phyloP scores from a whole-genome alignment of 2,797 vertebrate genomes.

The Rhyacichthys aspro region DNA sequence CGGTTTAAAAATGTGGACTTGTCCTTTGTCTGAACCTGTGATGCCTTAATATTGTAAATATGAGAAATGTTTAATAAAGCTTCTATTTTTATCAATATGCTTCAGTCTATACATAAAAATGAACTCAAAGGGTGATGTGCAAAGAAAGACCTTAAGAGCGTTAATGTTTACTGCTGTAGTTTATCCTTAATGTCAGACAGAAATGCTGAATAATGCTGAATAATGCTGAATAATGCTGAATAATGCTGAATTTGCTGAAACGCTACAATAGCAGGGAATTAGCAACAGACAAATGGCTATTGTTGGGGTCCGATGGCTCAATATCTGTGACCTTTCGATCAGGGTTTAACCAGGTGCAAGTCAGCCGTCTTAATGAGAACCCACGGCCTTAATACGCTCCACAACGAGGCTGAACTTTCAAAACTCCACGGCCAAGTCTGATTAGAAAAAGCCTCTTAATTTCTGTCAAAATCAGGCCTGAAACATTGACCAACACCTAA shows the following conservation, averaged over 20 bases:
- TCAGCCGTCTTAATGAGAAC: conserved; percentile 28
- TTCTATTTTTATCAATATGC: conserved; percentile 37
- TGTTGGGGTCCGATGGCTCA: conserved; percentile 27
- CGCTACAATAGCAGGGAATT: background rate
- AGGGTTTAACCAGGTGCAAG: conserved; percentile 38
- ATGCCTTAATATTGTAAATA: conserved; percentile 38
- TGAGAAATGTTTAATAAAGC: conserved; percentile 55
- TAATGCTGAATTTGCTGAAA: conserved; percentile 39
- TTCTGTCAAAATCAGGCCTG: conserved; percentile 41
- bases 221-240: conserved; percentile 60
- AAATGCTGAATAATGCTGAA: conserved; percentile 13
- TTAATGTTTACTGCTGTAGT: no score
- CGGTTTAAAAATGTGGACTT: background rate
- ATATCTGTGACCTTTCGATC: conserved; percentile 37
- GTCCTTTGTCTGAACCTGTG: background rate
- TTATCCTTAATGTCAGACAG: background rate
- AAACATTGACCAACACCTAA: conserved; percentile 65
- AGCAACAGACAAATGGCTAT: conserved; percentile 36
- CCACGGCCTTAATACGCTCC: conserved; percentile 45
- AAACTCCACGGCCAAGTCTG: conserved; percentile 58
- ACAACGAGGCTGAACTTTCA: conserved; percentile 44
- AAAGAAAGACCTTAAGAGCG: no score
- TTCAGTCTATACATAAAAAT: no score
- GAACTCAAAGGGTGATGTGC: no score
- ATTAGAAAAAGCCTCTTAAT: conserved; percentile 74